Evolutionary conservation across 2,888 invertebrate species (phyloP).

Genomic region (Sinopyrophorus schimmeli): DNA sequence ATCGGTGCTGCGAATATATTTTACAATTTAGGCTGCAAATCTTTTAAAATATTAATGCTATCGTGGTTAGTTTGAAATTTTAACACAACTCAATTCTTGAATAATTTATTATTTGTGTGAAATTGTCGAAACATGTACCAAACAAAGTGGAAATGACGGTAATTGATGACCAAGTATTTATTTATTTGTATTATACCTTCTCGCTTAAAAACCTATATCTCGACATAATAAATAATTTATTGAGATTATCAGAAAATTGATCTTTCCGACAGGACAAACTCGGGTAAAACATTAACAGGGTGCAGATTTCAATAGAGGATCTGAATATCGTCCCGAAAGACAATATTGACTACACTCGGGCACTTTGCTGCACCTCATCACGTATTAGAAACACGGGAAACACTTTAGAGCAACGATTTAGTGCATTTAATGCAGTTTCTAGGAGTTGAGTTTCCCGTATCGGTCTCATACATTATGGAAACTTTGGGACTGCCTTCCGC

Average conservation of each 20-base stretch:
- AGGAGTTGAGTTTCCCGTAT: constrained; percentile 33
- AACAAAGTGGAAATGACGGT: too few species aligned
- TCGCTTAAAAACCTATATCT: constrained; percentile 14
- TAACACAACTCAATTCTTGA: too few species aligned
- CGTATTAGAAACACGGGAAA: constrained; percentile 31
- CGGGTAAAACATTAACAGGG: constrained; percentile 20
- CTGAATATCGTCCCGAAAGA: constrained; percentile 16
- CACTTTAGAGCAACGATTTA: constrained; percentile 35
- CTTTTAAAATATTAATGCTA: too few species aligned
- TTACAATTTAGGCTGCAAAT: too few species aligned
- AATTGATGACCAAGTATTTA: too few species aligned
- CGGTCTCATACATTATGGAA: constrained; percentile 41
- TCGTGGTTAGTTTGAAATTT: too few species aligned
- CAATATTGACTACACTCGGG: constrained; percentile 9
- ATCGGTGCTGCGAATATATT: too few species aligned
- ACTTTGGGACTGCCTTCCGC: constrained; percentile 34
- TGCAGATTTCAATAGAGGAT: constrained; percentile 14
- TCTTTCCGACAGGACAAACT: constrained; percentile 24
- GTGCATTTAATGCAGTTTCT: constrained; percentile 23
- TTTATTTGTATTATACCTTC: constrained; percentile 15
- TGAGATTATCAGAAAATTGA: constrained; percentile 32
- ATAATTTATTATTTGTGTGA: too few species aligned
- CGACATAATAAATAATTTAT: constrained; percentile 18
- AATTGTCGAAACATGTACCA: too few species aligned
- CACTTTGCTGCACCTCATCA: constrained; percentile 13